Percentiles rank a stretch among this genome's conserved stretches.
Conservation (phyloP, 37 sponge, comb jelly and placozoan genomes). For the Lycopodina hypogea region DNA sequence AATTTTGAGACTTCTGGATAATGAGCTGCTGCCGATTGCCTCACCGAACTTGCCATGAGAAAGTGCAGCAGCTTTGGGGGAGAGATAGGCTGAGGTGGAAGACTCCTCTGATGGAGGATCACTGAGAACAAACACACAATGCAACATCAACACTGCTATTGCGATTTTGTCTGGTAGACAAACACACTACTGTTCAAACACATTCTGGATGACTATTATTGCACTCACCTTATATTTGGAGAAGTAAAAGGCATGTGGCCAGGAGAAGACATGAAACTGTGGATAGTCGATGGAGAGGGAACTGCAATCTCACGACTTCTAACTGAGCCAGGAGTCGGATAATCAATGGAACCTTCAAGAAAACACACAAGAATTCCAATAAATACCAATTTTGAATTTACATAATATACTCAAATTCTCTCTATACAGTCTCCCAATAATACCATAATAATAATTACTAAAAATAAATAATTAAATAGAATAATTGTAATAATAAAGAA, state of each 20-base stretch:
- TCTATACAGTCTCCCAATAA: no score
- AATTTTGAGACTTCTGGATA: conserved; percentile 64
- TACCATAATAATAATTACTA: no score
- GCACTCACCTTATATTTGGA: conserved; percentile 26
- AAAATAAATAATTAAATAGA: no score
- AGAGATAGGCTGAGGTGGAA: conserved; percentile 16
- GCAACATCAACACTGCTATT: no score
- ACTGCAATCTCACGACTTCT: conserved; percentile 26
- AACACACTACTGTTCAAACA: no score
- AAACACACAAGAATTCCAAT: neutral
- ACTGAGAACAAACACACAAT: conserved; percentile 16
- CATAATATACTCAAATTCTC: no score
- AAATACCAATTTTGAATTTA: no score
- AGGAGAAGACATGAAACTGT: conserved; percentile 37
- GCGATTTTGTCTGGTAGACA: no score
- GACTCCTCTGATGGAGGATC: conserved; percentile 39
- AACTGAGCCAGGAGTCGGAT: conserved; percentile 22
- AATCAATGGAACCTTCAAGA: conserved; percentile 17
- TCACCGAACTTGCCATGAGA: neutral
- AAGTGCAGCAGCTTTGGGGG: conserved; percentile 7
- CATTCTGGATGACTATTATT: no score
- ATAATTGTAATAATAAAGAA: no score
- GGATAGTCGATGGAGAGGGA: conserved; percentile 48
- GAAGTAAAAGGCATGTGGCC: conserved; percentile 31
- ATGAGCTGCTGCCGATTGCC: neutral